These are phyloP conservation scores for Malacoraja senta DNA, from an alignment of 2,797 vertebrate genomes.

Conservation along the genomic window DNA sequence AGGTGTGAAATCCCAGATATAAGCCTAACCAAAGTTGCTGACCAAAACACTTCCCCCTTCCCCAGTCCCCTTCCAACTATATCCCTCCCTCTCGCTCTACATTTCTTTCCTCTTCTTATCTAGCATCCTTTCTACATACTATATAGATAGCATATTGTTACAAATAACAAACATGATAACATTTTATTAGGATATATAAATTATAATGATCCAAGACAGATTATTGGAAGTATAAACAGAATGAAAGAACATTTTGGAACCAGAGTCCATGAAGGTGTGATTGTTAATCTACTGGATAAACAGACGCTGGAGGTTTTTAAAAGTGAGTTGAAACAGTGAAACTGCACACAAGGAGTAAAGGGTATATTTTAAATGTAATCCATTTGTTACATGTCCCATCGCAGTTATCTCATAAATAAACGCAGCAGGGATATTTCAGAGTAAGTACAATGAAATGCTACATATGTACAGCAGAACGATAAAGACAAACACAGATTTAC, in stretches of 20 bases:
- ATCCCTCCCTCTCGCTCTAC: no score
- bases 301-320: not conserved
- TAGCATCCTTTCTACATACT: no score
- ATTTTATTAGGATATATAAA: not conserved
- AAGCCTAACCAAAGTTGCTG: no score
- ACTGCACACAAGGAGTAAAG: not conserved
- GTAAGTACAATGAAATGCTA: not conserved
- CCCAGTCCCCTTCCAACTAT: no score
- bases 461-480: not conserved
- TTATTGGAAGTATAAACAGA: constrained; percentile 13
- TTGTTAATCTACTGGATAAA: not conserved
- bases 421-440: not conserved
- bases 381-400: not conserved
- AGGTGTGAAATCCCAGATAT: no score
- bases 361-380: not conserved
- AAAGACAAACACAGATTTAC: not conserved
- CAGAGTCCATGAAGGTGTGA: constrained; percentile 12
- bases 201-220: not conserved
- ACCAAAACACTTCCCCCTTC: no score
- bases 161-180: not conserved
- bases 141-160: not conserved
- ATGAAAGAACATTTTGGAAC: not conserved
- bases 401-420: not conserved
- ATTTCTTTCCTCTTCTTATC: no score
- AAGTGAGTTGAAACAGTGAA: not conserved